Conservation (phyloP, 2,113 vertebrate species). For the Channa argus region DNA sequence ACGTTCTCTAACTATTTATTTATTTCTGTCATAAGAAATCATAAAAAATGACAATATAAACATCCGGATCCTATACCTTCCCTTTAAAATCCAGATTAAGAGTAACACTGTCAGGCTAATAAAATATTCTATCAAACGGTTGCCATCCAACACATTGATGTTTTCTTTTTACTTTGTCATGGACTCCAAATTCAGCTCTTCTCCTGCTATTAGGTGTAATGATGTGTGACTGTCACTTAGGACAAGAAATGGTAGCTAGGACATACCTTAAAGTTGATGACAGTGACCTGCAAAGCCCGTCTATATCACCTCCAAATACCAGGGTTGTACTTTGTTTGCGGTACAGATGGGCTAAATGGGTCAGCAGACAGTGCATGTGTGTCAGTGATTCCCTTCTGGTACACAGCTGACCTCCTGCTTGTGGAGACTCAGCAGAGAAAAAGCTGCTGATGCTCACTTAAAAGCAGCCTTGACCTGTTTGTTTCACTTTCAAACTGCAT, state of each 20-base stretch:
- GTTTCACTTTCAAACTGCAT: constrained; percentile 51
- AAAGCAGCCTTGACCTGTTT: constrained; percentile 60
- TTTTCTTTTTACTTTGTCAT: background rate
- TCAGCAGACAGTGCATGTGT: constrained; percentile 63
- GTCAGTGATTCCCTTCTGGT: constrained; percentile 59
- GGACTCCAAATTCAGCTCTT: background rate
- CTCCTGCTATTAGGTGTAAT: background rate
- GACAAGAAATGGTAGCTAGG: background rate
- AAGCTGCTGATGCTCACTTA: constrained; percentile 47
- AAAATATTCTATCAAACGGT: background rate
- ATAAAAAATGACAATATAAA: background rate
- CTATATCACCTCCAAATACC: background rate
- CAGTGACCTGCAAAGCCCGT: background rate
- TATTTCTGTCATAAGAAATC: no score
- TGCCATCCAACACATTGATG: background rate
- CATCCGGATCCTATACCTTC: background rate
- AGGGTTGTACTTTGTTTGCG: background rate
- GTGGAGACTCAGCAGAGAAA: constrained; percentile 29
- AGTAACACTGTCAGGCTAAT: background rate
- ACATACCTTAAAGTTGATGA: background rate
- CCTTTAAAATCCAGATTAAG: background rate
- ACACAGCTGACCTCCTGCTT: constrained; percentile 46
- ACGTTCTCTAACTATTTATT: no score
- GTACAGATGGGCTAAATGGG: constrained; percentile 70
- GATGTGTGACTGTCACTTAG: background rate